Evolutionary conservation across 2,113 vertebrate species (phyloP).

Genomic region (Rousettus leschenaultii): DNA sequence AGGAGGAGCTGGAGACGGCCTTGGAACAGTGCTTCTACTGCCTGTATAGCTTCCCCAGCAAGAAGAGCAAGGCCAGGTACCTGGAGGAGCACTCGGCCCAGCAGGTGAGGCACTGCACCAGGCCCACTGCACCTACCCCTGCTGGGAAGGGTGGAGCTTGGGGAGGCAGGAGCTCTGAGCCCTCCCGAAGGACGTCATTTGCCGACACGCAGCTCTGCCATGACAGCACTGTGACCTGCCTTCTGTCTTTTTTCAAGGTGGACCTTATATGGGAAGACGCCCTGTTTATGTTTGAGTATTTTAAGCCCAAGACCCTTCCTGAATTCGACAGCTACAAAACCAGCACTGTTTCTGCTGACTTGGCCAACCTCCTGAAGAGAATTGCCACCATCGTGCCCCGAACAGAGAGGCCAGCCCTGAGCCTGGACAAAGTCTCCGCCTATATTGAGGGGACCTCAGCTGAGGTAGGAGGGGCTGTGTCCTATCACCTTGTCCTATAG

Average conservation of each 20-base stretch:
- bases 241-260: conserved; percentile 82
- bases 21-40: conserved; percentile 98
- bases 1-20: conserved; percentile 96
- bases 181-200: background rate
- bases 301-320: conserved; percentile 97
- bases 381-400: conserved; percentile 90
- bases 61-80: conserved; percentile 98
- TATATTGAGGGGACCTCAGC: conserved; percentile 92
- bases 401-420: conserved; percentile 87
- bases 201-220: background rate
- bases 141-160: background rate
- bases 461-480: conserved; percentile 84
- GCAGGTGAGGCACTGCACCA: conserved; percentile 83
- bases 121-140: background rate
- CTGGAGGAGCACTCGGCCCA: conserved; percentile 96
- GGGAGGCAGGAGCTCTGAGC: background rate
- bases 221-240: background rate
- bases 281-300: conserved; percentile 96
- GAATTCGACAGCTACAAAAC: conserved; percentile 99
- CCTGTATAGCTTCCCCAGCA: conserved; percentile 95
- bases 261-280: conserved; percentile 94
- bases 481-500: background rate
- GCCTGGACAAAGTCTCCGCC: conserved; percentile 91
- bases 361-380: conserved; percentile 95
- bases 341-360: conserved; percentile 96